phyloP scores from a whole-genome alignment of 1,140 invertebrate species.

The Nilaparvata lugens region DNA sequence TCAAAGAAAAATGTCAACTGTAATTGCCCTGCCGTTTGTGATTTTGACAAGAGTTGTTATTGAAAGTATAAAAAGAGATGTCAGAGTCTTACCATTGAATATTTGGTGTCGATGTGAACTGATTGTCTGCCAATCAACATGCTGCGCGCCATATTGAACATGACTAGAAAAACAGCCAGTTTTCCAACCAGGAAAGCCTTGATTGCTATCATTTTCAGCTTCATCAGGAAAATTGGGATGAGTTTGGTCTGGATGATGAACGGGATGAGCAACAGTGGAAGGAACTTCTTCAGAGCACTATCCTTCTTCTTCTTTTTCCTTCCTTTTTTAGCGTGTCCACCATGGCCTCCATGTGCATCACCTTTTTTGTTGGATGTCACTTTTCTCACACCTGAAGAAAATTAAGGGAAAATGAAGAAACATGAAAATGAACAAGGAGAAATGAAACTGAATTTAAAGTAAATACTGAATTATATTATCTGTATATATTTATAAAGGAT shows the following conservation, averaged over 20 bases:
- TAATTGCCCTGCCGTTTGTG: too few relatives aligned
- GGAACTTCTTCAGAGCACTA: slow-evolving; percentile 18
- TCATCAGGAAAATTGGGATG: slow-evolving; percentile 25
- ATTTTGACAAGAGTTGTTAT: too few relatives aligned
- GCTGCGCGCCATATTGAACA: slow-evolving; percentile 18
- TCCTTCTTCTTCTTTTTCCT: slow-evolving; percentile 22
- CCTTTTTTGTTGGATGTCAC: too few relatives aligned
- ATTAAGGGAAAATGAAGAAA: too few relatives aligned
- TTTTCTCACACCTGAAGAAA: too few relatives aligned
- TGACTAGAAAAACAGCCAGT: slow-evolving; percentile 22
- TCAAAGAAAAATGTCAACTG: too few relatives aligned
- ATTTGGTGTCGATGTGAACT: not conserved
- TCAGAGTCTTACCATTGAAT: not conserved
- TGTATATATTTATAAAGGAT: too few relatives aligned
- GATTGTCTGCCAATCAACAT: not conserved
- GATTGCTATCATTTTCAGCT: slow-evolving; percentile 25
- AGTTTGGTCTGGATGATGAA: slow-evolving; percentile 23
- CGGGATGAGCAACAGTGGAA: slow-evolving; percentile 25
- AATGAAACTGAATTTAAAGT: too few relatives aligned
- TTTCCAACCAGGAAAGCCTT: slow-evolving; percentile 26
- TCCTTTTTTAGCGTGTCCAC: slow-evolving; percentile 1
- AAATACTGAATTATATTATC: too few relatives aligned
- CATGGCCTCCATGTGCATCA: too few relatives aligned
- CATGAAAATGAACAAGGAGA: too few relatives aligned
- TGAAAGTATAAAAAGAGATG: not conserved